These are phyloP conservation scores for Drosophila mojavensis DNA, from an alignment of 1,140 invertebrate genomes.

Conservation along the genomic window DNA sequence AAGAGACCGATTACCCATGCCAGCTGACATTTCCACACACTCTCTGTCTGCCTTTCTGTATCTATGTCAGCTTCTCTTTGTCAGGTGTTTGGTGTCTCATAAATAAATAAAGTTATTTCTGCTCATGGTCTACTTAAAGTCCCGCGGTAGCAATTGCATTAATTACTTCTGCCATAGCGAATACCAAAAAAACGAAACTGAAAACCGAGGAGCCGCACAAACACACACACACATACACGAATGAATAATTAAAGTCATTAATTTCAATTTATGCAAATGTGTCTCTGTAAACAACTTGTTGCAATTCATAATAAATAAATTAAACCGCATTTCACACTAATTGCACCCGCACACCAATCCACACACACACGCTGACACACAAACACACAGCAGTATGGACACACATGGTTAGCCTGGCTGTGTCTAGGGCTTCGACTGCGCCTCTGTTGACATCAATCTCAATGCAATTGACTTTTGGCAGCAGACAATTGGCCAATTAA, in stretches of 20 bases:
- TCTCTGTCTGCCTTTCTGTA: not conserved
- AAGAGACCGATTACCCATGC: conserved; percentile 53
- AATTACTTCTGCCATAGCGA: conserved; percentile 73
- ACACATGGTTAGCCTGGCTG: not conserved
- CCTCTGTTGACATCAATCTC: conserved; percentile 73
- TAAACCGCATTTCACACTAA: conserved; percentile 83
- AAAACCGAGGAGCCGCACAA: not conserved
- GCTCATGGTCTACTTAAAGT: conserved; percentile 58
- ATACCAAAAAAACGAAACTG: conserved; percentile 4
- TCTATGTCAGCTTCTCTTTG: not conserved
- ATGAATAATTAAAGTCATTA: conserved; percentile 83
- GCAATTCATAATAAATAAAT: conserved; percentile 83
- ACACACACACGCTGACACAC: conserved; percentile 33
- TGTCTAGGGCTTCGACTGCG: not conserved
- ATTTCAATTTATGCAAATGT: conserved; percentile 83
- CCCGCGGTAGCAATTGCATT: conserved; percentile 79
- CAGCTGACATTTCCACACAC: not conserved
- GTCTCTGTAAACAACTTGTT: conserved; percentile 83
- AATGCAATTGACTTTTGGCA: conserved; percentile 84
- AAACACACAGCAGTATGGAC: not conserved
- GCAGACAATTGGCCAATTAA: conserved; percentile 79
- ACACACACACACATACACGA: conserved; percentile 45
- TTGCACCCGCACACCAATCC: conserved; percentile 68
- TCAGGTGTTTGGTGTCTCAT: conserved; percentile 70
- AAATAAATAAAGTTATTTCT: conserved; percentile 77